phyloP scores from a whole-genome alignment of 2,113 vertebrate species.

The Perca flavescens region DNA sequence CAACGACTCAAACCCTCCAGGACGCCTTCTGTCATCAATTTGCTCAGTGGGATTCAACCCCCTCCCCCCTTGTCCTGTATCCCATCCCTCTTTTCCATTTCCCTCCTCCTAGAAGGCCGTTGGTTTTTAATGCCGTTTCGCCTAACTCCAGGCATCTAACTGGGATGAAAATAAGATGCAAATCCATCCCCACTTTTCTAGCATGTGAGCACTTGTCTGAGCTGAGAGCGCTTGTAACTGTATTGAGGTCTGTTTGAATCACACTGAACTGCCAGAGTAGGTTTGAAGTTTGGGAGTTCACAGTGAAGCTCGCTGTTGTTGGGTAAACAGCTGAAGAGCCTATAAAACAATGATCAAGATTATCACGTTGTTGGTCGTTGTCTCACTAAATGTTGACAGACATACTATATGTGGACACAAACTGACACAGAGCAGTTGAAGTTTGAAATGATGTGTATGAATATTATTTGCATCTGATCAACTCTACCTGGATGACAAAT shows the following conservation, averaged over 20 bases:
- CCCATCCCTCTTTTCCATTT: slow-evolving; percentile 5
- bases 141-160: slow-evolving; percentile 63
- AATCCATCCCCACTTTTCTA: slow-evolving; percentile 70
- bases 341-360: slow-evolving; percentile 56
- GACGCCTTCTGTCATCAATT: slow-evolving; percentile 62
- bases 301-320: slow-evolving; percentile 44
- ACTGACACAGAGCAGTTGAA: background rate
- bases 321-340: slow-evolving; percentile 58
- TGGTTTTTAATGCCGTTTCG: slow-evolving; percentile 47
- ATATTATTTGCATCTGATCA: background rate
- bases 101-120: slow-evolving; percentile 66
- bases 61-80: background rate
- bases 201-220: slow-evolving; percentile 66
- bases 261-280: slow-evolving; percentile 12
- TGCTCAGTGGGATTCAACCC: slow-evolving; percentile 49
- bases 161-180: slow-evolving; percentile 86
- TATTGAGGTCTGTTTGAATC: slow-evolving; percentile 35
- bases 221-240: slow-evolving; percentile 44
- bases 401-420: background rate
- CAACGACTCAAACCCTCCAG: slow-evolving; percentile 58
- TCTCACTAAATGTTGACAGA: slow-evolving; percentile 41
- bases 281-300: slow-evolving; percentile 5
- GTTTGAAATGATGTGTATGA: background rate
- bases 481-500: background rate
- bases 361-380: slow-evolving; percentile 39